Evolutionary conservation across 2,888 invertebrate genomes (phyloP).

Genomic region (Ophonus ardosiacus): DNA sequence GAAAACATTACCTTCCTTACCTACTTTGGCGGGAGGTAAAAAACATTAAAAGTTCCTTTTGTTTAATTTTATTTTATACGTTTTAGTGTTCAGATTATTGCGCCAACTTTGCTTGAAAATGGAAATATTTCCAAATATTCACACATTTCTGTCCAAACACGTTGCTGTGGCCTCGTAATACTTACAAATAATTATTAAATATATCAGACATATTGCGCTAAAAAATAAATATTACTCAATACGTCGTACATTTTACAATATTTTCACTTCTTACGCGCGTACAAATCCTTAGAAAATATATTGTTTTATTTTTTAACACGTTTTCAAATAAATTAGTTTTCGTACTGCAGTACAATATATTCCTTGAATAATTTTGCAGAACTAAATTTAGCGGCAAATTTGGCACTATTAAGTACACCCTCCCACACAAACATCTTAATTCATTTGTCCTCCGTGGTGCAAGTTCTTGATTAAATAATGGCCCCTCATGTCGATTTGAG

Average conservation of each 20-base stretch:
- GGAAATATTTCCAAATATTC: no score
- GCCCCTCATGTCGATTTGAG: slow-evolving; percentile 19
- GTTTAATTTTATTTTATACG: no score
- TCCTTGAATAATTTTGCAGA: not conserved
- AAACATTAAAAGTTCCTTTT: no score
- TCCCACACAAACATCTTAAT: slow-evolving; percentile 53
- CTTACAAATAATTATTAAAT: no score
- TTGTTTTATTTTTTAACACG: not conserved
- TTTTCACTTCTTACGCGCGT: not conserved
- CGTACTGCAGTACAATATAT: not conserved
- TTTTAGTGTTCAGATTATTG: no score
- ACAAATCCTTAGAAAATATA: not conserved
- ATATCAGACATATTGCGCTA: not conserved
- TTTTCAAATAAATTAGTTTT: not conserved
- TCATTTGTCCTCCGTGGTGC: slow-evolving; percentile 58
- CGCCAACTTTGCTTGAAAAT: no score
- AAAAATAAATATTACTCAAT: not conserved
- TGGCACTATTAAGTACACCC: slow-evolving; percentile 12
- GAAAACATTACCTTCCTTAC: no score
- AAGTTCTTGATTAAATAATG: slow-evolving; percentile 49
- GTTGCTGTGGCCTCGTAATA: no score
- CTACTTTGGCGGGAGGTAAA: no score
- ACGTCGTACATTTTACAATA: not conserved
- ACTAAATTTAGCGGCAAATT: slow-evolving; percentile 18
- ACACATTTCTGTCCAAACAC: no score